Conservation (phyloP, 23 tunicate species). For the Aplidium turbinatum region DNA sequence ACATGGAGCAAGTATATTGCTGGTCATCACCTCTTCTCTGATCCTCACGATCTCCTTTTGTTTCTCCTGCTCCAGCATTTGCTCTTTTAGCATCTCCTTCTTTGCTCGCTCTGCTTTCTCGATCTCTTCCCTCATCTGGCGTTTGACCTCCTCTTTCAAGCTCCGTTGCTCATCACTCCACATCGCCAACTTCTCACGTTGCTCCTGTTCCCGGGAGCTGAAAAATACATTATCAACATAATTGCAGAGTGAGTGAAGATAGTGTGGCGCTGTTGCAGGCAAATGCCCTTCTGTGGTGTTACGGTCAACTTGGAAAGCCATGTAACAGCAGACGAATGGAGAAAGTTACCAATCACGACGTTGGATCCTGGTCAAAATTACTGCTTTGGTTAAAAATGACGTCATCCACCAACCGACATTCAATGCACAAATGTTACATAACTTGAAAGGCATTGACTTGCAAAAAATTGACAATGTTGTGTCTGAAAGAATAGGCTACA, state of each 20-base stretch:
- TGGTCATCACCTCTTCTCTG: constrained; percentile 91
- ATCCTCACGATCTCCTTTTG: constrained; percentile 84
- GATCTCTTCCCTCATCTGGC: constrained; percentile 81
- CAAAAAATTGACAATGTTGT: no score
- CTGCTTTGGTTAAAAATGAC: no score
- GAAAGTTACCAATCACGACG: no score
- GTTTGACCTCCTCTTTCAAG: constrained; percentile 78
- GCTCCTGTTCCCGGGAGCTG: constrained; percentile 47
- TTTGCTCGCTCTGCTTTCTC: constrained; percentile 94
- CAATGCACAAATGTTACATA: no score
- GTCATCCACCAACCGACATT: no score
- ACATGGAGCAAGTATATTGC: no score
- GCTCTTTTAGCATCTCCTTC: constrained; percentile 68
- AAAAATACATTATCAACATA: neutral
- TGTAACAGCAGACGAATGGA: no score
- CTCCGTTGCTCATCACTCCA: constrained; percentile 75
- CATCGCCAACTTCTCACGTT: constrained; percentile 54
- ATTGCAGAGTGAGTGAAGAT: neutral
- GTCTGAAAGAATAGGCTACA: no score
- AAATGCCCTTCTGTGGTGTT: no score
- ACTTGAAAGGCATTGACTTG: no score
- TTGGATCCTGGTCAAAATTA: no score
- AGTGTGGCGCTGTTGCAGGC: neutral
- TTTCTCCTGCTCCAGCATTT: constrained; percentile 74
- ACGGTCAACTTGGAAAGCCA: no score